phyloP scores from a whole-genome alignment of 1,140 invertebrate species.

The Neoseiulus cucumeris region DNA sequence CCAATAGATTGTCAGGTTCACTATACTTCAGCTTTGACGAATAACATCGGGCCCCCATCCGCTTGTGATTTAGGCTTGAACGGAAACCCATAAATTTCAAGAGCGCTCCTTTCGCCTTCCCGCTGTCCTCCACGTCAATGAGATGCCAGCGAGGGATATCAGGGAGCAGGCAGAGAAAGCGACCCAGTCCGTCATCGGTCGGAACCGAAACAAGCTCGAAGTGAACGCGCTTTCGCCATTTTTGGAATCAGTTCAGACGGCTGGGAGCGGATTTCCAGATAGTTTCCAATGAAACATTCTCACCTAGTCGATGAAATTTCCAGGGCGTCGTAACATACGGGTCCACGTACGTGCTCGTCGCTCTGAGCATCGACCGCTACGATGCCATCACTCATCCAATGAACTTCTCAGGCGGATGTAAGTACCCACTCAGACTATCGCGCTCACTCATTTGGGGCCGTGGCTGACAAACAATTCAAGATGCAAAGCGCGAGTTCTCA shows the following conservation, averaged over 20 bases:
- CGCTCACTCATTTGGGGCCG: too few species aligned
- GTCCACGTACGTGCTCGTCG: constrained; percentile 81
- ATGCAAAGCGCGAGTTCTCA: too few species aligned
- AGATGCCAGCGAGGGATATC: too few species aligned
- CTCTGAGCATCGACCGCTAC: constrained; percentile 77
- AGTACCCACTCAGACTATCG: constrained; percentile 34
- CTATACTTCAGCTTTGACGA: neutral
- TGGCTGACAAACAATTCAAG: too few species aligned
- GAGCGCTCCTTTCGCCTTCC: constrained; percentile 5
- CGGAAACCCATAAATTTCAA: neutral
- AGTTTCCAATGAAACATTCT: too few species aligned
- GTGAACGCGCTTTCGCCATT: too few species aligned
- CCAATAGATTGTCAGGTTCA: constrained; percentile 12
- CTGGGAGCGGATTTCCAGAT: too few species aligned
- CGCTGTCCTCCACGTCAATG: too few species aligned
- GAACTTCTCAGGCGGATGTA: constrained; percentile 80
- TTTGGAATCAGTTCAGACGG: too few species aligned
- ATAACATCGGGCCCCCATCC: constrained; percentile 4
- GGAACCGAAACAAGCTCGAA: too few species aligned
- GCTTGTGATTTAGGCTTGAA: constrained; percentile 9
- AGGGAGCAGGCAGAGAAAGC: too few species aligned
- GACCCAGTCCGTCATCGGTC: too few species aligned
- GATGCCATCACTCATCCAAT: constrained; percentile 85
- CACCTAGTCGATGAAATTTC: constrained; percentile 16
- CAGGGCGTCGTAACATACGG: constrained; percentile 69